Conservation (phyloP, 2,888 invertebrate genomes). For the Trissonchulus sp. region DNA sequence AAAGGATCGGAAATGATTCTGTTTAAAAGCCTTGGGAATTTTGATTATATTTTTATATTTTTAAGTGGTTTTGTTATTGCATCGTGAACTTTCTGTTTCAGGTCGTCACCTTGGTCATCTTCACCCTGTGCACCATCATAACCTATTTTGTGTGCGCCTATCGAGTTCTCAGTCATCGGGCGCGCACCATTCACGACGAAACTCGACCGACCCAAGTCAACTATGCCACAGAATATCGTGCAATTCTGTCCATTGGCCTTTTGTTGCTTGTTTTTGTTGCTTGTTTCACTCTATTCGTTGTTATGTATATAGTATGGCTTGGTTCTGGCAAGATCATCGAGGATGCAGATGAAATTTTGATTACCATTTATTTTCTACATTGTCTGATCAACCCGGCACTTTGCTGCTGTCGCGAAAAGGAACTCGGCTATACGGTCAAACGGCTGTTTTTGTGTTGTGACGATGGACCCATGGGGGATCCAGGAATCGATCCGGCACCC, state of each 20-base stretch:
- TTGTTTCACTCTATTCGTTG: slow-evolving; percentile 10
- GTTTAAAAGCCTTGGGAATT: no score
- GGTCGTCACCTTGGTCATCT: neutral
- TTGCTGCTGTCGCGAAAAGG: neutral
- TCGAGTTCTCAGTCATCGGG: neutral
- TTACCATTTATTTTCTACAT: slow-evolving; percentile 20
- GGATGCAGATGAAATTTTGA: slow-evolving; percentile 21
- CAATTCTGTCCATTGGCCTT: neutral
- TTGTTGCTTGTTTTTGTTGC: slow-evolving; percentile 3
- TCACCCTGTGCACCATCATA: neutral
- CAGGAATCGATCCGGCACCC: neutral
- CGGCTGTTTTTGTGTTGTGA: neutral
- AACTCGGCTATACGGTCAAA: neutral
- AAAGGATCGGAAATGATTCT: no score
- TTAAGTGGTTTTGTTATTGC: no score
- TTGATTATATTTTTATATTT: no score
- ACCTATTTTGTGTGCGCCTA: neutral
- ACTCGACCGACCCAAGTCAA: neutral
- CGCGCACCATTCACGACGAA: neutral
- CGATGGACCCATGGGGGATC: neutral
- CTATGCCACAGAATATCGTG: neutral
- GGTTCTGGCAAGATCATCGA: slow-evolving; percentile 13
- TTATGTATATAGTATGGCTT: slow-evolving; percentile 13
- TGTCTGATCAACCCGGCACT: neutral
- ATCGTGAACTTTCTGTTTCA: no score